Evolutionary conservation across 2,113 vertebrate genomes (phyloP).

Genomic region (Cephalopholis sonnerati): DNA sequence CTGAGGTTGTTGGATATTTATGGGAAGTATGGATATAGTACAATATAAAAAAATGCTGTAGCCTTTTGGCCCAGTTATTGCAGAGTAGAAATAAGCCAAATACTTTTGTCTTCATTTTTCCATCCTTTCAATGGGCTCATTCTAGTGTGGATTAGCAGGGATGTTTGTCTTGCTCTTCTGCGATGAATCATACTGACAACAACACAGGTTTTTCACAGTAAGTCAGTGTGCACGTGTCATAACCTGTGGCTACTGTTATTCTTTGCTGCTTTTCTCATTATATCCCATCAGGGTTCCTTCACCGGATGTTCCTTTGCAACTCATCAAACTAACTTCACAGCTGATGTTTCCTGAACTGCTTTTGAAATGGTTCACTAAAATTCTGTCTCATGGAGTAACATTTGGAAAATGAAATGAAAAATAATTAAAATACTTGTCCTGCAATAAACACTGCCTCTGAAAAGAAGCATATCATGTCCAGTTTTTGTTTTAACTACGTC

Average conservation of each 20-base stretch:
- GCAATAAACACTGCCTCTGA: neutral
- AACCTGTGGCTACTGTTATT: neutral
- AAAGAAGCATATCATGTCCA: neutral
- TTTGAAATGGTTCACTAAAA: neutral
- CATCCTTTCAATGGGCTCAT: neutral
- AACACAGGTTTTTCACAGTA: constrained; percentile 6
- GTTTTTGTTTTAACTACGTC: neutral
- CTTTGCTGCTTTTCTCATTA: neutral
- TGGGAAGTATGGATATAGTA: neutral
- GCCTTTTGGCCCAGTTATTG: neutral
- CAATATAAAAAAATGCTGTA: neutral
- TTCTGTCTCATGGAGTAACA: neutral
- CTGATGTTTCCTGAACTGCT: neutral
- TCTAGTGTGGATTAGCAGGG: neutral
- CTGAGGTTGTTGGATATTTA: too few relatives aligned
- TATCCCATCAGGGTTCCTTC: neutral
- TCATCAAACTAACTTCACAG: neutral
- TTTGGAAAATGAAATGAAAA: neutral
- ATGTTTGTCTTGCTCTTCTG: neutral
- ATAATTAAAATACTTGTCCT: neutral
- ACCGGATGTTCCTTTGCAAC: neutral
- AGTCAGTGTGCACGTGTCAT: constrained; percentile 2
- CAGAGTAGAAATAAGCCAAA: neutral
- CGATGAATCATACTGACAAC: constrained; percentile 13
- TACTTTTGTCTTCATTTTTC: neutral